These are phyloP conservation scores for Gorsachius magnificus DNA, from an alignment of 2,797 vertebrate species.

Conservation along the genomic window DNA sequence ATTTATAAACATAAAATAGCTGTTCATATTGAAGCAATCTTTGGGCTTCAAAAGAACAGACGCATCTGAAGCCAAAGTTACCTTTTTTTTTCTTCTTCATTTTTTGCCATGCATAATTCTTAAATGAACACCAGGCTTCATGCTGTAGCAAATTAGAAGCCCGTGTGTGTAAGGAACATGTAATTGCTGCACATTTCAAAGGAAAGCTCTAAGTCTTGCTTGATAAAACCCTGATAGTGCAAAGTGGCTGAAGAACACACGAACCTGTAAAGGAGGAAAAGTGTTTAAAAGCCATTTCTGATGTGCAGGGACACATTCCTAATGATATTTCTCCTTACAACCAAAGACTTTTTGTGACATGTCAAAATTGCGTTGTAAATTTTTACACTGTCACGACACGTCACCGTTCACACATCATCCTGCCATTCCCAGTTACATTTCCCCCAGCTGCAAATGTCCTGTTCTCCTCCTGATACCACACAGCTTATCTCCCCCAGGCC, in stretches of 20 bases:
- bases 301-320: background rate
- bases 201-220: background rate
- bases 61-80: background rate
- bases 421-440: background rate
- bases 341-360: background rate
- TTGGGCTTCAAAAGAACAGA: background rate
- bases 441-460: background rate
- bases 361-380: background rate
- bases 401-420: background rate
- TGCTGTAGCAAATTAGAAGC: background rate
- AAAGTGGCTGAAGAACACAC: background rate
- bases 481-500: background rate
- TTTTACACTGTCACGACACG: accelerated
- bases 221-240: background rate
- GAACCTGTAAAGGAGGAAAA: background rate
- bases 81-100: background rate
- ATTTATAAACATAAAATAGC: conserved; percentile 29
- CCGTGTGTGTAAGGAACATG: background rate
- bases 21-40: background rate
- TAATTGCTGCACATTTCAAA: background rate
- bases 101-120: background rate
- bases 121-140: background rate
- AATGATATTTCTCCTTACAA: background rate
- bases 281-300: background rate
- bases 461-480: background rate